Evolutionary conservation across 2,888 invertebrate species (phyloP).

Genomic region (Encarsia formosa): DNA sequence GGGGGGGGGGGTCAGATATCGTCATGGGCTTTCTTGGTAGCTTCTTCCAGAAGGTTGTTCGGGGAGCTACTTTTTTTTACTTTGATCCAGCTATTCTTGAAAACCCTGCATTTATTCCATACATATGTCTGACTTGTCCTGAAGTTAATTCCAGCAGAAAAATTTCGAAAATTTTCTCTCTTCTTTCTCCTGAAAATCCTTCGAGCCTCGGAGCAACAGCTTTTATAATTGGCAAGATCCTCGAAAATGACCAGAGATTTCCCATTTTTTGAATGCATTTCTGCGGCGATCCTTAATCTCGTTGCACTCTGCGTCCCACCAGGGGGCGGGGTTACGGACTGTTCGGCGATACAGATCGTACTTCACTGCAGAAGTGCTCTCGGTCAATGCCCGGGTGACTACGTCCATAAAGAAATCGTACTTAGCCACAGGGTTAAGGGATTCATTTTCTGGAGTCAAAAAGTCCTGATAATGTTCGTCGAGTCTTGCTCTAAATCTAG

Average conservation of each 20-base stretch:
- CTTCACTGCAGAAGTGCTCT: no score
- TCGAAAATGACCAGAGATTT: background rate
- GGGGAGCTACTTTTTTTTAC: background rate
- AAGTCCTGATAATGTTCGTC: no score
- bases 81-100: conserved; percentile 9
- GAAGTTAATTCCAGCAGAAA: conserved; percentile 9
- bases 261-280: conserved; percentile 12
- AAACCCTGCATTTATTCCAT: conserved; percentile 6
- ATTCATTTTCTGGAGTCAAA: no score
- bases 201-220: background rate
- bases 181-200: background rate
- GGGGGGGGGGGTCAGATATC: no score
- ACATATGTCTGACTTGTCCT: conserved; percentile 8
- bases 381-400: no score
- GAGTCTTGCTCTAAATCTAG: no score
- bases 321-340: conserved; percentile 16
- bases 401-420: no score
- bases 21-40: background rate
- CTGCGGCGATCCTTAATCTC: conserved; percentile 3
- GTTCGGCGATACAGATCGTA: no score
- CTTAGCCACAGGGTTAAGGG: no score
- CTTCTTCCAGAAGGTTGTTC: background rate
- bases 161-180: background rate
- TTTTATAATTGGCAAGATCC: conserved; percentile 9
- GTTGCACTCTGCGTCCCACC: conserved; percentile 24